Evolutionary conservation across 2,888 invertebrate genomes (phyloP).

Genomic region (Apodemia zela): DNA sequence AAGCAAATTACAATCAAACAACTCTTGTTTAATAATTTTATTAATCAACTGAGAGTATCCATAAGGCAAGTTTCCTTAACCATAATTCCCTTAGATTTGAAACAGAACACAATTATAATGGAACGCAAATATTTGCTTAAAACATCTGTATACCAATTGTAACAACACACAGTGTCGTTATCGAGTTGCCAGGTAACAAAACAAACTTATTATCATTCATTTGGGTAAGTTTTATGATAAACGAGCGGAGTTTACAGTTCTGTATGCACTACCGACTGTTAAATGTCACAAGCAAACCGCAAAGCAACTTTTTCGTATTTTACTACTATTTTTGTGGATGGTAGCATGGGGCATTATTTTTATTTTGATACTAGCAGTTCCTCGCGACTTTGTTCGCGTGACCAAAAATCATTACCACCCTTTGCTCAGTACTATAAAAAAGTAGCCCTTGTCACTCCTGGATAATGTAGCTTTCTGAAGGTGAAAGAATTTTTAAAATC

Average conservation of each 20-base stretch:
- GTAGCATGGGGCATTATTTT: too few relatives aligned
- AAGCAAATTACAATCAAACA: not conserved
- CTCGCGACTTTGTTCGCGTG: too few relatives aligned
- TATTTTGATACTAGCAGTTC: too few relatives aligned
- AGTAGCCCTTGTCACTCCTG: too few relatives aligned
- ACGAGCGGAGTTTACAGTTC: slow-evolving; percentile 56
- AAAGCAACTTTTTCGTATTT: slow-evolving; percentile 1
- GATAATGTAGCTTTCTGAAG: too few relatives aligned
- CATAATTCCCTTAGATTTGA: slow-evolving; percentile 14
- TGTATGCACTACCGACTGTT: slow-evolving; percentile 49
- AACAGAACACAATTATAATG: slow-evolving; percentile 15
- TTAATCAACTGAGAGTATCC: slow-evolving; percentile 7
- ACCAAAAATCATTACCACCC: too few relatives aligned
- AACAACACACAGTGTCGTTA: slow-evolving; percentile 14
- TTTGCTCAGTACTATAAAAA: too few relatives aligned
- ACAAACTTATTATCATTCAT: slow-evolving; percentile 64
- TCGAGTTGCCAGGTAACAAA: slow-evolving; percentile 36
- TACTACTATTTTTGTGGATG: not conserved
- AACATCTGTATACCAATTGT: slow-evolving; percentile 5
- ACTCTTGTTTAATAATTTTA: slow-evolving; percentile 5
- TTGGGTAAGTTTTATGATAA: slow-evolving; percentile 60
- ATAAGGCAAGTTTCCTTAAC: not conserved
- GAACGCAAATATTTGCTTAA: slow-evolving; percentile 11
- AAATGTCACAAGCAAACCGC: slow-evolving; percentile 36
- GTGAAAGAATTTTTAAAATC: too few relatives aligned